Evolutionary conservation across 2,113 vertebrate genomes (phyloP).

Genomic region (Chiloscyllium plagiosum): DNA sequence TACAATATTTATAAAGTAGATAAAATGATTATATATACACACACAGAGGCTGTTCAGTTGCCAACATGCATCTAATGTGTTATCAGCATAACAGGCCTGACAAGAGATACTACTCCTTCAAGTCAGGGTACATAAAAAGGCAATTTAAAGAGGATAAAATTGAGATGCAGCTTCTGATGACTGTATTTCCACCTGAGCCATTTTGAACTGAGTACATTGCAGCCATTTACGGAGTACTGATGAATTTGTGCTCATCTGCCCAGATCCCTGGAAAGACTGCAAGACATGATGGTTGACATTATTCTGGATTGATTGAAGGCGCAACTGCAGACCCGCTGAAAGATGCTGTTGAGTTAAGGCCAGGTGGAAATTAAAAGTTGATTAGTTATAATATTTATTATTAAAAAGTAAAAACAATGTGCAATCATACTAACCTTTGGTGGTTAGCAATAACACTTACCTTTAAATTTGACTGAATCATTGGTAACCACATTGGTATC

Average conservation of each 20-base stretch:
- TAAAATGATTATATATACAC: not conserved
- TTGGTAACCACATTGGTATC: conserved; percentile 98
- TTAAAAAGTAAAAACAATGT: conserved; percentile 3
- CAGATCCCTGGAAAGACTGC: conserved; percentile 64
- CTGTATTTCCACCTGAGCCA: conserved; percentile 99
- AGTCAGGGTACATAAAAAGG: not conserved
- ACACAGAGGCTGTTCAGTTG: not conserved
- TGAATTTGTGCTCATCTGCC: conserved; percentile 62
- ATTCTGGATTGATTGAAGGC: conserved; percentile 97
- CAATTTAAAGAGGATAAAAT: conserved; percentile 90
- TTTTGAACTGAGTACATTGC: conserved; percentile 95
- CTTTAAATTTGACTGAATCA: conserved; percentile 97
- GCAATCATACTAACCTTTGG: not conserved
- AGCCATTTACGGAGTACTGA: conserved; percentile 90
- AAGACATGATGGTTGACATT: conserved; percentile 88
- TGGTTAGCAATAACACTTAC: conserved; percentile 55
- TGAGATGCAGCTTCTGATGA: conserved; percentile 96
- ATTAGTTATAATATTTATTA: not conserved
- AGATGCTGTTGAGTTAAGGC: conserved; percentile 70
- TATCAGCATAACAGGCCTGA: not conserved
- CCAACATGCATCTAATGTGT: not conserved
- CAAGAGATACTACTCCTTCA: not conserved
- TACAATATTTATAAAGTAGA: not conserved
- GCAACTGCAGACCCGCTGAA: conserved; percentile 88
- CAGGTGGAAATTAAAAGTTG: not conserved